phyloP scores from a whole-genome alignment of 2,113 vertebrate genomes.

The Emydura subglobosa region DNA sequence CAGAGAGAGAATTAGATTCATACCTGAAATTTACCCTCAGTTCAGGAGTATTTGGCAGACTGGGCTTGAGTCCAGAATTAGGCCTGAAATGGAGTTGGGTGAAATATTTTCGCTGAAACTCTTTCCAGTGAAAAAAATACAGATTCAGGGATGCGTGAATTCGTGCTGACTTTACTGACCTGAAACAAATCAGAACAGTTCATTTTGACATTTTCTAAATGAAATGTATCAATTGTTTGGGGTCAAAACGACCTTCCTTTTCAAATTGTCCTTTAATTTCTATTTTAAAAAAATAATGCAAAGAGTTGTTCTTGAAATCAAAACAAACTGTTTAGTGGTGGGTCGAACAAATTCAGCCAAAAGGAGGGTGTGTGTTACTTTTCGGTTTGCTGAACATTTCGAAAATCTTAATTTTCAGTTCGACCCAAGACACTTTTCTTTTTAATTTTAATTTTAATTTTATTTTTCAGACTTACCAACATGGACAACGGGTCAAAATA shows the following conservation, averaged over 20 bases:
- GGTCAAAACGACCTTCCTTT: neutral
- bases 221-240: neutral
- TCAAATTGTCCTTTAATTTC: neutral
- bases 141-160: neutral
- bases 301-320: neutral
- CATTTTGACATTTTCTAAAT: too few species aligned
- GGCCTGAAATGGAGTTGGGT: conserved; percentile 43
- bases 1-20: neutral
- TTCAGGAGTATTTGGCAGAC: neutral
- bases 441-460: neutral
- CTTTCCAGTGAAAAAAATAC: neutral
- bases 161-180: neutral
- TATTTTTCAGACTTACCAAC: neutral
- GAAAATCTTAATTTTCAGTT: neutral
- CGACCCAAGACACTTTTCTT: neutral
- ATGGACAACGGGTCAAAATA: too few species aligned
- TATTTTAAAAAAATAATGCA: neutral
- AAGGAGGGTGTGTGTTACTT: too few species aligned
- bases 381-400: neutral
- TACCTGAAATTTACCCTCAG: neutral
- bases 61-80: conserved; percentile 34
- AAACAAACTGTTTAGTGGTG: neutral
- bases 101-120: neutral
- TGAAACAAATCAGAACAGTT: too few species aligned
- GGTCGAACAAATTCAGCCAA: neutral